These are phyloP conservation scores for Philopedon plagiatum DNA, from an alignment of 2,888 invertebrate species.

Conservation along the genomic window DNA sequence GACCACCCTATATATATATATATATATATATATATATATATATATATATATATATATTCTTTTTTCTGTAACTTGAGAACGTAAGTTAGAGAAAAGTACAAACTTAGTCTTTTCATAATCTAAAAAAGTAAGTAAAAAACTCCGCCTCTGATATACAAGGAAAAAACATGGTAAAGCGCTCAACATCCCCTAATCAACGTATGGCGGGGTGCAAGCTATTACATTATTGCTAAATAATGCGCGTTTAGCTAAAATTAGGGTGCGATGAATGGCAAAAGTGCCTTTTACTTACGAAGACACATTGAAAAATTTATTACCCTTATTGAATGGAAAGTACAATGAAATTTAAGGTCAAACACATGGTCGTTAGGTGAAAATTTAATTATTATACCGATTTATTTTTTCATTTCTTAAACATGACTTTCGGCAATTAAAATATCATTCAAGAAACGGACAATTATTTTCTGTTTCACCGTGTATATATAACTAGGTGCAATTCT, in stretches of 20 bases:
- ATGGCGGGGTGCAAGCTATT: slow-evolving; percentile 54
- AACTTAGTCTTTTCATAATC: too few relatives aligned
- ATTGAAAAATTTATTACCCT: slow-evolving; percentile 46
- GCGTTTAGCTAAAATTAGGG: slow-evolving; percentile 51
- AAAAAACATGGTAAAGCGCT: slow-evolving; percentile 49
- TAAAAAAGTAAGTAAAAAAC: not conserved
- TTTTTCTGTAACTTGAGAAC: too few relatives aligned
- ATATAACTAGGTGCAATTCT: too few relatives aligned
- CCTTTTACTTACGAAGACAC: slow-evolving; percentile 48
- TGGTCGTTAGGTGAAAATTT: slow-evolving; percentile 2
- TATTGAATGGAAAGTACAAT: slow-evolving; percentile 13
- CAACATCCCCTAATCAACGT: slow-evolving; percentile 53
- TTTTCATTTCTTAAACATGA: too few relatives aligned
- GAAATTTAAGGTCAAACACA: slow-evolving; percentile 27
- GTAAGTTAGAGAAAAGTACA: too few relatives aligned
- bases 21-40: too few relatives aligned
- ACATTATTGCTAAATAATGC: slow-evolving; percentile 57
- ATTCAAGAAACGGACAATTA: too few relatives aligned
- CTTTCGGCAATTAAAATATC: too few relatives aligned
- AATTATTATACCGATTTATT: not conserved
- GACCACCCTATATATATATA: too few relatives aligned
- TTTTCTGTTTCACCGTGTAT: too few relatives aligned
- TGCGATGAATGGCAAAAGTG: slow-evolving; percentile 49
- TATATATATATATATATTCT: too few relatives aligned
- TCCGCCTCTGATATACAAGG: slow-evolving; percentile 43